A percentile compares a stretch with the other conserved stretches of the same genome.
These are phyloP conservation scores for Aurelia sp. DNA, from an alignment of 30 jellyfish, hydroid and myxozoan genomes.

Conservation along the genomic window DNA sequence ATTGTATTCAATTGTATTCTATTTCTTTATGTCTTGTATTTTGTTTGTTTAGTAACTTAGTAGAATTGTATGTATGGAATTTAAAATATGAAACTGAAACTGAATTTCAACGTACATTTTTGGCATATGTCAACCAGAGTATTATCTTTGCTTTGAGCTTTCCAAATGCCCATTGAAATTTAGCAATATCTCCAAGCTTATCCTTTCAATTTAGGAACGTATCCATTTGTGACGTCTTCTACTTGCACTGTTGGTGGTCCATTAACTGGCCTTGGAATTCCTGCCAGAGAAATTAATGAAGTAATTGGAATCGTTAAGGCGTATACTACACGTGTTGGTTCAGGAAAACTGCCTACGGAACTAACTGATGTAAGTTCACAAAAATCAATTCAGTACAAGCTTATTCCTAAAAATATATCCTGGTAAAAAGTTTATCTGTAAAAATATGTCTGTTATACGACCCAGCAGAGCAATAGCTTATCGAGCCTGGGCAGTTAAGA, in stretches of 20 bases:
- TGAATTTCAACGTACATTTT: no score
- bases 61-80: no score
- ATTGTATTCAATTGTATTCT: no score
- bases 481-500: no score
- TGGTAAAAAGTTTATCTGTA: no score
- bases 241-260: constrained; percentile 98
- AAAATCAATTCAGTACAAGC: no score
- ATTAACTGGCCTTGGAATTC: constrained; percentile 99
- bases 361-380: constrained; percentile 81
- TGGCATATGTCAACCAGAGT: background rate
- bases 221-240: constrained; percentile 99
- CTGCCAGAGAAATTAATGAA: constrained; percentile 76
- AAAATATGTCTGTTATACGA: no score
- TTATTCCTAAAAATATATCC: no score
- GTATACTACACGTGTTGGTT: constrained; percentile 98
- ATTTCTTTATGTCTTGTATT: no score
- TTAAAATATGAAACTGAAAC: no score
- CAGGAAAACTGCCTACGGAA: constrained; percentile 98
- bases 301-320: constrained; percentile 98
- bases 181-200: background rate
- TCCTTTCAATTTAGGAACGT: constrained; percentile 80
- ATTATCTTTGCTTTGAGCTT: background rate
- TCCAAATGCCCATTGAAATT: background rate
- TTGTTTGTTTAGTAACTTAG: no score
- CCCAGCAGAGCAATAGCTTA: no score